Evolutionary conservation across 2,797 vertebrate genomes (phyloP).

Genomic region (Setipinna tenuifilis): DNA sequence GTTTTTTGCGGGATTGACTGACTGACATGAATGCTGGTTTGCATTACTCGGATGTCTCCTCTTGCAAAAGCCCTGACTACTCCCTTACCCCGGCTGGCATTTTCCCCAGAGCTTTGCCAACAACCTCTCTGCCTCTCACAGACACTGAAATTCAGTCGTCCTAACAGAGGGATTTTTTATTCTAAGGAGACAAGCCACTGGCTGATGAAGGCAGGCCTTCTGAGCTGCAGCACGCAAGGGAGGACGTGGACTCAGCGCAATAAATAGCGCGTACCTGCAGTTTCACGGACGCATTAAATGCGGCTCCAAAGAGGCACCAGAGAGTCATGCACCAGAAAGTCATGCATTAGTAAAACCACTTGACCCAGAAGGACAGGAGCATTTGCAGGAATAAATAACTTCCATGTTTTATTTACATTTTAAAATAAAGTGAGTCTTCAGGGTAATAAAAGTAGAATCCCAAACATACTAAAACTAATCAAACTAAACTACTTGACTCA

Average conservation of each 20-base stretch:
- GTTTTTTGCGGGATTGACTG: neutral
- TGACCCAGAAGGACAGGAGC: constrained; percentile 4
- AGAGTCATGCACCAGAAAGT: neutral
- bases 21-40: constrained; percentile 17
- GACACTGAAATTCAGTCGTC: neutral
- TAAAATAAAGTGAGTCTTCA: neutral
- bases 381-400: constrained; percentile 4
- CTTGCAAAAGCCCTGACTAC: neutral
- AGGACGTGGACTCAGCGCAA: neutral
- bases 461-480: neutral
- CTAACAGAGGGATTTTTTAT: neutral
- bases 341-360: neutral
- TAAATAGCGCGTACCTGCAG: neutral
- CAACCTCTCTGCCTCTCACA: constrained; percentile 25
- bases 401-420: constrained; percentile 13
- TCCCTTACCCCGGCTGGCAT: neutral
- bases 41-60: constrained; percentile 5
- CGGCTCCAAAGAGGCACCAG: neutral
- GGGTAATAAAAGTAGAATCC: neutral
- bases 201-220: neutral
- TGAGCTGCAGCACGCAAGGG: neutral
- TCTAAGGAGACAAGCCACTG: neutral
- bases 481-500: too few relatives aligned
- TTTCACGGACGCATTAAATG: neutral
- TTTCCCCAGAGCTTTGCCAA: neutral